Base-by-base conservation (phyloP, 1,140 invertebrate genomes). In the Bathynomus jamesi region DNA sequence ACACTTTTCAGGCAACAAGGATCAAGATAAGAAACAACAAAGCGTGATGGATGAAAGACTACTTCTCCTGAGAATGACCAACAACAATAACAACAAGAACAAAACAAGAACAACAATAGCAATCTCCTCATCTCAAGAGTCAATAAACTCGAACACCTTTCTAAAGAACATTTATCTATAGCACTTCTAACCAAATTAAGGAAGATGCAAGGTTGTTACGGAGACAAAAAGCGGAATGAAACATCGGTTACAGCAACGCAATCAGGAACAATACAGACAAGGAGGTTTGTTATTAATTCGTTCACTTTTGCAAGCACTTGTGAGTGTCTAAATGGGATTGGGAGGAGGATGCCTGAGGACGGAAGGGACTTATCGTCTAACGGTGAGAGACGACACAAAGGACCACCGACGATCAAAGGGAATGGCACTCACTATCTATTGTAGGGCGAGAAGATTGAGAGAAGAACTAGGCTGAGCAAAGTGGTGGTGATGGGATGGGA, bases 381-480 rank as follows among this genome's bases (percentile, higher is more conserved):
- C 40, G 1, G n/a, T 53, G 40, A 17, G 40, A 11, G 40, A 53
- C 40, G 40, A 53, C 40, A 53, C 40, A 53, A 53, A 53, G 2
- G 40, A 53, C 40, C 40, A 53, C 13, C 40, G 40, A 53, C 21
- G 40, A 53, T 53, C 40, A 74, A 66, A 63, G 72, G 72, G 72
- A 65, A 46, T 69, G 40, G 53, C 73, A 77, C 75, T 77, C 75
- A 77, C 75, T 77, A 77, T 77, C 75, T 77, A 77, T 77, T 77
- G 75, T 77, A 77, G 75, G 72, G 75, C 75, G 75, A 77, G 75
- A 77, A 77, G 75, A 77, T 60, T 74, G 72, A n/a, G 66, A 74
- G 75, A 63, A 73, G 74, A 77, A 61, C 75, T 77, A 77, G 75
- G 75, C 70, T 77, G 75, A 71, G 73, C 72, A 77, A 77, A 77